Base-by-base conservation (phyloP, 2,888 invertebrate genomes). In the Colletes collaris region DNA sequence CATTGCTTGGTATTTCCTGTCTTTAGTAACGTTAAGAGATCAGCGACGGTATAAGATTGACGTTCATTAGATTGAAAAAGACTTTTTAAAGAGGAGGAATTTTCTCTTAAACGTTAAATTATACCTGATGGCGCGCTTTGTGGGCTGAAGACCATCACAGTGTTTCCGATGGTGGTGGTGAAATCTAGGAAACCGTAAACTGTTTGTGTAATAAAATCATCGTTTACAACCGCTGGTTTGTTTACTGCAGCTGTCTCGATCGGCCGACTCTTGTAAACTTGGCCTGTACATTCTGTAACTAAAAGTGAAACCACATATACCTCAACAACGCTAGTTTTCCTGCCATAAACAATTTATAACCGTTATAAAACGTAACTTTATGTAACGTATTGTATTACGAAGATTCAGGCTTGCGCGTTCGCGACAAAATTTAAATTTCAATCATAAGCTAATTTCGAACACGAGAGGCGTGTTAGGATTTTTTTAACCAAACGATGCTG, bases 161-260 rank as follows among this genome's bases (percentile, higher is more conserved):
- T 98, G 92, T 98, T 97, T 81, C 97, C 98, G 89, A 98, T 97
- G 4, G 98, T 98, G 0, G 98, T 98, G 67, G 98, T 97, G 93
- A 98, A 98, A 93, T 98, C 98, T 86, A 98, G 94, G 93, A 98
- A 98, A 70, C 98, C 98, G 90, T 98, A 98, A 64, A 98, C 98
- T 0, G 98, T 98, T 93, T 98, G 98, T 27, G 98, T 98, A 82
- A 97, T 94, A 85, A 95, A 94, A 85, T 94, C 93, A 86, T 91
- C 88, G 69, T 87, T 86, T 44, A 83, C 75, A 46, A 81, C 60
- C 59, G 80, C 82, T 40, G 86, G 75, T 60, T 84, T 69, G 60
- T 76, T 60, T 49, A 71, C 69, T 58, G 68, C 86, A 4, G 77
- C 82, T 37, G 80, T 60, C 19, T 85, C 86, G 53, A 44, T 74